Base-by-base conservation (phyloP, 92 coral and sea anemone species). In the Anthopleura xanthogrammica region DNA sequence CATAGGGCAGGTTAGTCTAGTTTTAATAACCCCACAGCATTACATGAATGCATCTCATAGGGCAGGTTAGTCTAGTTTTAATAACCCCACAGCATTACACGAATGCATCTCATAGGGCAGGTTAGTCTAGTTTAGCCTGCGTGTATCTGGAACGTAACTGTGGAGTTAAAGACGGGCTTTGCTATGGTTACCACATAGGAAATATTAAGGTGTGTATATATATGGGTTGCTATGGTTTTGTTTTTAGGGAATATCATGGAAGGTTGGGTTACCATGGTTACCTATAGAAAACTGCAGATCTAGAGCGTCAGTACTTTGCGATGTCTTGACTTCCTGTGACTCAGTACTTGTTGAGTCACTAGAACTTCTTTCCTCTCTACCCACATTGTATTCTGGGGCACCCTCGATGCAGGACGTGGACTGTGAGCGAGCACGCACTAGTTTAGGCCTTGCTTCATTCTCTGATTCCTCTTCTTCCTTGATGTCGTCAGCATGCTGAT, bases 341-440 rank as follows among this genome's bases (percentile, higher is more conserved):
- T 79, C 46, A 40, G 70, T 75, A 12, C 16, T 23, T 7, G 41
- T 11, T 0, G 77, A 17, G n/a, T 81, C 77, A 57, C 50, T 70
- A 6, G 65, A 17, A 36, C 82, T 80, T 41, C 56, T 16, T 22
- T 81, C 77, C 12, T 22, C 77, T 64, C 74, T 64, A 13, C 16
- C 46, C 5, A 1, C 41, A 64, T 41, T 2, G 41, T 50, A 50
- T 19, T 68, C 84, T 23, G 83, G 48, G 6, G 48, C 20, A 23
- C 56, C 60, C 4, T 82, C 70, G 29, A 85, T 82, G 72, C 81
- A 68, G 14, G 88, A 85, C 20, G 81, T 72, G 13, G 88, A 85
- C 36, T 50, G 83, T 50, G 88, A 85, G 20, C 83, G 55, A 75
- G 87, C 87, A 66, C 87, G 81, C 13, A 41, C n/a, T 8, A 77